phyloP scores from a whole-genome alignment of 2,888 invertebrate species.

The Cecidostiba fungosa region DNA sequence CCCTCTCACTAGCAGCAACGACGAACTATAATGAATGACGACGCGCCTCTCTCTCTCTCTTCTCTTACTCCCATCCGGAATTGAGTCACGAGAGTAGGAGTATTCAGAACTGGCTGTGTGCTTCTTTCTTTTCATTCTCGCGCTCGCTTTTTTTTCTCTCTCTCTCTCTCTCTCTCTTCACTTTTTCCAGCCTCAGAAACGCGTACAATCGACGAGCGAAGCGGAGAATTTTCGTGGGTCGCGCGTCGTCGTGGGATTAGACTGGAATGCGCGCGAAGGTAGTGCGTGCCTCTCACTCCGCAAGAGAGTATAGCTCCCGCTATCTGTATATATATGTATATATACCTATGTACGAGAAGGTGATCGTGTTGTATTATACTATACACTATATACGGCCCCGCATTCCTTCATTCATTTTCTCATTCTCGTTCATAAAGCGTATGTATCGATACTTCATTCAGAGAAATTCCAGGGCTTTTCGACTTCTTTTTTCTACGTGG shows the following conservation, averaged over 20 bases:
- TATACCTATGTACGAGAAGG: not conserved
- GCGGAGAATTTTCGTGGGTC: slow-evolving; percentile 63
- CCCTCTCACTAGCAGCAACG: slow-evolving; percentile 49
- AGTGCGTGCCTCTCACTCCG: slow-evolving; percentile 47
- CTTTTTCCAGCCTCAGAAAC: slow-evolving; percentile 46
- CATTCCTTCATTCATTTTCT: slow-evolving; percentile 62
- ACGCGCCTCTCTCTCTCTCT: slow-evolving; percentile 44
- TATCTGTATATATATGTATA: not conserved
- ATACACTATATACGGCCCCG: slow-evolving; percentile 18
- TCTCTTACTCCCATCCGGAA: slow-evolving; percentile 66
- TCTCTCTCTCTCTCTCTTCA: not conserved
- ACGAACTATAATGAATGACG: slow-evolving; percentile 45
- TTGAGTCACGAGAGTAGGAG: slow-evolving; percentile 71
- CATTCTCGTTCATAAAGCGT: slow-evolving; percentile 59
- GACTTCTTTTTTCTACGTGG: not conserved
- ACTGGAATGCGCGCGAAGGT: slow-evolving; percentile 74
- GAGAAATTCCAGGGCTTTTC: slow-evolving; percentile 35
- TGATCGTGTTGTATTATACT: not conserved
- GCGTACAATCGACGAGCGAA: slow-evolving; percentile 42
- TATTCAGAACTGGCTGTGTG: slow-evolving; percentile 30
- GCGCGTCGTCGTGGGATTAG: slow-evolving; percentile 69
- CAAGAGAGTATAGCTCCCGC: slow-evolving; percentile 2
- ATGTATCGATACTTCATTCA: slow-evolving; percentile 56
- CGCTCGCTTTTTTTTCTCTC: not conserved
- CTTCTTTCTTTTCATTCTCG: not conserved